Evolutionary conservation across 2,797 vertebrate genomes (phyloP).

Genomic region (Microchirus variegatus): DNA sequence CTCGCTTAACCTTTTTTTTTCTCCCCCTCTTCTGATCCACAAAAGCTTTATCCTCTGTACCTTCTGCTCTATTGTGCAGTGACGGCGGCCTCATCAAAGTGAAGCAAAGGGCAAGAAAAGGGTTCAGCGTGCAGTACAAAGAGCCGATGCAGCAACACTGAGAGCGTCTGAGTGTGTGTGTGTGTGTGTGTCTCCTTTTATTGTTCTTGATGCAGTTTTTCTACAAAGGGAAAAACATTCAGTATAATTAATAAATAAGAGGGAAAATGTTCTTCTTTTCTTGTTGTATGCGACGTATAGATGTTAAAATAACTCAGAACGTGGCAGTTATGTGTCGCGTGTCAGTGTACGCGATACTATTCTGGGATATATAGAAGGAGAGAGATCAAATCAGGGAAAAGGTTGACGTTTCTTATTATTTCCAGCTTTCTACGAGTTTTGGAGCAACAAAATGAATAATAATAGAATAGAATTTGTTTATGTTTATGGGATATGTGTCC

Average conservation of each 20-base stretch:
- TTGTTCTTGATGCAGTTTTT: not conserved
- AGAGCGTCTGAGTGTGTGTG: not conserved
- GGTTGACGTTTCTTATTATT: too few species aligned
- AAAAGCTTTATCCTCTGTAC: conserved; percentile 64
- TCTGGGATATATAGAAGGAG: not conserved
- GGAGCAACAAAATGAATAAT: too few species aligned
- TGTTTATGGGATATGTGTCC: too few species aligned
- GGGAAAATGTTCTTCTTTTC: not conserved
- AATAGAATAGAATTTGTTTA: too few species aligned
- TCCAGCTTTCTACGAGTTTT: too few species aligned
- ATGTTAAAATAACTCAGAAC: not conserved
- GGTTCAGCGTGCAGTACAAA: conserved; percentile 43
- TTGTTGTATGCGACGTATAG: too few species aligned
- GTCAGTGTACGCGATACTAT: not conserved
- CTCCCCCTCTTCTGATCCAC: conserved; percentile 21
- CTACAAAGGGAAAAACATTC: not conserved
- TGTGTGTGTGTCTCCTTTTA: conserved; percentile 1
- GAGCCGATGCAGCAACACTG: conserved; percentile 22
- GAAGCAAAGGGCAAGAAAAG: conserved; percentile 61
- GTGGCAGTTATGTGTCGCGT: not conserved
- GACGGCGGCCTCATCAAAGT: conserved; percentile 69
- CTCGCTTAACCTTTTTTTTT: conserved; percentile 29
- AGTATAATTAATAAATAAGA: not conserved
- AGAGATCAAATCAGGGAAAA: too few species aligned
- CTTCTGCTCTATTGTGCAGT: conserved; percentile 67